Evolutionary conservation across 2,797 vertebrate species (phyloP).

Genomic region (Platalea minor): DNA sequence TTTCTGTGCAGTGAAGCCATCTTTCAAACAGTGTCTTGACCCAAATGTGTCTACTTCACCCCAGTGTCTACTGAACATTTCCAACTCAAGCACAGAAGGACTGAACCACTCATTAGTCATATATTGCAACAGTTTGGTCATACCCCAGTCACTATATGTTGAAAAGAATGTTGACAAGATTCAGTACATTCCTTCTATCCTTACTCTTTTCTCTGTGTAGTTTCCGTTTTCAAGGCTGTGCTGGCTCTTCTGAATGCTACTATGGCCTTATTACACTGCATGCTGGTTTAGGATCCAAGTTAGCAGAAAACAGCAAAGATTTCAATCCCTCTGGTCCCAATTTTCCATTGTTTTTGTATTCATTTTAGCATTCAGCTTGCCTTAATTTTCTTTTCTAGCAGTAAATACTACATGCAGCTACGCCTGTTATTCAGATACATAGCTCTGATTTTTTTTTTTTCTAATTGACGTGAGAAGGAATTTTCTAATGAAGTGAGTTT

Average conservation of each 20-base stretch:
- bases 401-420: neutral
- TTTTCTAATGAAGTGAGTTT: neutral
- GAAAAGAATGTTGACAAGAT: neutral
- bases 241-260: neutral
- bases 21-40: neutral
- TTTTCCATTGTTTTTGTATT: neutral
- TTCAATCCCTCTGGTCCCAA: neutral
- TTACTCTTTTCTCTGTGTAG: neutral
- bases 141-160: neutral
- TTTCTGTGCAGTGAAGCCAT: neutral
- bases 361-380: neutral
- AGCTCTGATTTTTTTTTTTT: neutral
- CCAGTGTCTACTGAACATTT: neutral
- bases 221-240: neutral
- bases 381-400: neutral
- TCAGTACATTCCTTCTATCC: neutral
- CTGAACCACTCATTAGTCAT: neutral
- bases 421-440: neutral
- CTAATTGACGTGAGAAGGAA: neutral
- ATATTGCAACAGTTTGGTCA: neutral
- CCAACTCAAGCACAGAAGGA: neutral
- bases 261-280: neutral
- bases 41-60: neutral
- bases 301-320: neutral
- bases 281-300: neutral